Evolutionary conservation across 2,113 vertebrate genomes (phyloP).

Genomic region (Garra rufa): DNA sequence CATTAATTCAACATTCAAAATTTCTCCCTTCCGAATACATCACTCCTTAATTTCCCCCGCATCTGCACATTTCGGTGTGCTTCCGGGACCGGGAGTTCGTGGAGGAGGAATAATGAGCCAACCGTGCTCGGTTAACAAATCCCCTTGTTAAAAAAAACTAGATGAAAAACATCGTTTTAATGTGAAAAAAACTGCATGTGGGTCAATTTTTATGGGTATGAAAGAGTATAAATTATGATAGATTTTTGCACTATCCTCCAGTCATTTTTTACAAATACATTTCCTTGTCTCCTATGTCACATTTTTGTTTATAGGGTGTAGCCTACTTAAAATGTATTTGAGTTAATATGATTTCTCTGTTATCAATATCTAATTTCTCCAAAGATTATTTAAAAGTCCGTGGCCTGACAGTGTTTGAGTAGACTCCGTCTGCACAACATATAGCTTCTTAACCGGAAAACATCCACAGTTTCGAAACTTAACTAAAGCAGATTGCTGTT

Average conservation of each 20-base stretch:
- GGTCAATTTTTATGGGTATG: conserved; percentile 60
- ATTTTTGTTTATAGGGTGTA: conserved; percentile 1
- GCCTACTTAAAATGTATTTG: conserved; percentile 6
- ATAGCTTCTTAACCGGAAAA: conserved; percentile 21
- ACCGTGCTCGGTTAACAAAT: conserved; percentile 74
- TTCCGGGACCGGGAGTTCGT: conserved; percentile 68
- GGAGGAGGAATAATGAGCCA: conserved; percentile 81
- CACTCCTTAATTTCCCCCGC: conserved; percentile 87
- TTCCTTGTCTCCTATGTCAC: neutral
- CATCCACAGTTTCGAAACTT: conserved; percentile 30
- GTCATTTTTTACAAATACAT: neutral
- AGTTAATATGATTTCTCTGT: conserved; percentile 14
- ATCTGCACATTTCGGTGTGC: conserved; percentile 79
- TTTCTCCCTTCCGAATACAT: conserved; percentile 84
- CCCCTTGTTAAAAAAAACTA: conserved; percentile 74
- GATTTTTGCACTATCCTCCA: conserved; percentile 59
- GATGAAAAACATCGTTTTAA: conserved; percentile 69
- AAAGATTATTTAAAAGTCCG: conserved; percentile 20
- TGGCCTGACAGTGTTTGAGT: neutral
- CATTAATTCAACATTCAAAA: conserved; percentile 92
- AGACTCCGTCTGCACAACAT: conserved; percentile 7
- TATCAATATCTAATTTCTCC: conserved; percentile 1
- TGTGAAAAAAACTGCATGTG: conserved; percentile 63
- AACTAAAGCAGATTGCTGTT: conserved; percentile 23
- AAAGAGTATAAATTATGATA: conserved; percentile 58